Base-by-base conservation (phyloP, 2,113 vertebrate species). In the Syngnathus typhle region DNA sequence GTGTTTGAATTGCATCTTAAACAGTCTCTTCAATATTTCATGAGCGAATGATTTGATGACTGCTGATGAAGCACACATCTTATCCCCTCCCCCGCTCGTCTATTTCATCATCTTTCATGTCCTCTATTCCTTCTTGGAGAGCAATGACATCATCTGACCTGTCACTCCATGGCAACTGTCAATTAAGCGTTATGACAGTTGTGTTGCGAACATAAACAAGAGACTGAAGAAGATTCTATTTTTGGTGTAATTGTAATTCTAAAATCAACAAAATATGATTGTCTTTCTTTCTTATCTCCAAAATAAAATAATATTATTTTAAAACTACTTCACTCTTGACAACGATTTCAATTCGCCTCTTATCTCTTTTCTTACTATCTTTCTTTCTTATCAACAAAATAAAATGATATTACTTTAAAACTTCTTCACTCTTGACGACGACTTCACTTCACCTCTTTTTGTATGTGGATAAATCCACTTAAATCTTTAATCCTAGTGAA, bases 1-100 rank as follows among this genome's bases (percentile, higher is more conserved):
- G n/a, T 23, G 7, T 54, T 54, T 54, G n/a, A 54, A 54, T 54
- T 23, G 52, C 52, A 60, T 77, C 66, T 70, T 60, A 72, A 67
- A 75, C 27, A 56, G 60, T 69, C 66, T 64, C 44, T 70, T 85
- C 68, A 68, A 81, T 79, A 79, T 77, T 78, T 78, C 60, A 75
- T 77, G 68, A 71, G 68, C 18, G 1, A 60, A 79, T 78, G 71
- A 76, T 74, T 75, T 79, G 80, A 75, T 68, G 58, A 47, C 38
- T 73, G 79, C 76, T 76, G 72, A 82, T 72, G 61, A 78, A 75
- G 70, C 73, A 56, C 36, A 72, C 66, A 39, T 46, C 15, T 1
- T 13, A 21, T 52, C 39, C 7, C 12, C 69, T 27, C 60, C 39
- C 8, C 8, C 15, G n/a, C 41, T 18, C 9, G 12, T 41, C 49